phyloP scores from a whole-genome alignment of 2,113 vertebrate species.

The Antechinus flavipes region DNA sequence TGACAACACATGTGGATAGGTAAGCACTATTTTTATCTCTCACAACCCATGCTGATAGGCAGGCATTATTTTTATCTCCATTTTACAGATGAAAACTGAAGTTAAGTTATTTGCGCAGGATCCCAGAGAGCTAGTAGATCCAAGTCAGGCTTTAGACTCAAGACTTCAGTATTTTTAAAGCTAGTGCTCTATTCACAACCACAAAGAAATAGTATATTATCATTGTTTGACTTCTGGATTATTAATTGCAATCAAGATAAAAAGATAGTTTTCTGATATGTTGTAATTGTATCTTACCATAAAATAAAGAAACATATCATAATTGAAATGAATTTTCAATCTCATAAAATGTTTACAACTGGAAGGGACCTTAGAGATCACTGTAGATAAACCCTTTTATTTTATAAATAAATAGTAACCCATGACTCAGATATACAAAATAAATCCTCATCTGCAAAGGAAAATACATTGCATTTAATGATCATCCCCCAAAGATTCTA shows the following conservation, averaged over 20 bases:
- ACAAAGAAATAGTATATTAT: neutral
- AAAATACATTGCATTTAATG: neutral
- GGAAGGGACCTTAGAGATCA: neutral
- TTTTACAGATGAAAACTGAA: neutral
- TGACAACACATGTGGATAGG: neutral
- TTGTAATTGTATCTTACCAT: neutral
- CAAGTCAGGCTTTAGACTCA: neutral
- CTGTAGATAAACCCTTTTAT: neutral
- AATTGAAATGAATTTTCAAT: neutral
- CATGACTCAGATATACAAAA: neutral
- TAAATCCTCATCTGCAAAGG: neutral
- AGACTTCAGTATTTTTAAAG: neutral
- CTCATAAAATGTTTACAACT: neutral
- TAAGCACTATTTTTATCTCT: neutral
- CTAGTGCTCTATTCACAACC: neutral
- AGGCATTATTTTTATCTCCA: neutral
- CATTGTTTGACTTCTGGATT: neutral
- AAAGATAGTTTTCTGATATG: neutral
- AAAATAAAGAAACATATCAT: neutral
- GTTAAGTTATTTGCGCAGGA: neutral
- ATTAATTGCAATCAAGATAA: neutral
- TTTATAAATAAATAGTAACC: neutral
- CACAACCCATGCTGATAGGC: neutral
- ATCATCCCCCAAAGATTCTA: neutral
- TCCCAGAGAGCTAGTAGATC: neutral